A percentile compares a stretch with the other conserved stretches of the same genome.
These are phyloP conservation scores for Zeus faber DNA, from an alignment of 2,113 vertebrate species.

Conservation along the genomic window DNA sequence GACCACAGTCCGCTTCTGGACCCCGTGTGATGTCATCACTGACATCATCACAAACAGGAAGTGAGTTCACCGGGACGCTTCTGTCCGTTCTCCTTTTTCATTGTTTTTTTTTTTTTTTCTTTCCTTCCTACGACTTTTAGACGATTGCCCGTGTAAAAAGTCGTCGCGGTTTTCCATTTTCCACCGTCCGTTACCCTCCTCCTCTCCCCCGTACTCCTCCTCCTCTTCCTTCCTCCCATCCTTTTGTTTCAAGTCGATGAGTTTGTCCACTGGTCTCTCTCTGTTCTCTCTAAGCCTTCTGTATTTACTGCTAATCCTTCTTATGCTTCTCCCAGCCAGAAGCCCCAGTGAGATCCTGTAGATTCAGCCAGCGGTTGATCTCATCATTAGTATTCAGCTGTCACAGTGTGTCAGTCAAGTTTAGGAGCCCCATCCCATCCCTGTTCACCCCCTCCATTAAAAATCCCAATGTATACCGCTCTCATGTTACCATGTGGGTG, in stretches of 20 bases:
- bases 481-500: conserved; percentile 25
- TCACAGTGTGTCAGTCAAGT: conserved; percentile 73
- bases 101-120: background rate
- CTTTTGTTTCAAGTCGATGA: conserved; percentile 61
- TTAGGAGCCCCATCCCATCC: conserved; percentile 53
- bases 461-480: conserved; percentile 58
- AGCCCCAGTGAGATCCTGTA: conserved; percentile 74
- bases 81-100: conserved; percentile 30
- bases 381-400: conserved; percentile 80
- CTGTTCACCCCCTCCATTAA: conserved; percentile 43
- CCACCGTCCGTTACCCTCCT: too few relatives aligned
- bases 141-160: too few relatives aligned
- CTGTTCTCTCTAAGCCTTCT: conserved; percentile 68
- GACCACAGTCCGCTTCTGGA: conserved; percentile 37
- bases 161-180: too few relatives aligned
- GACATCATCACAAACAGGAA: conserved; percentile 41
- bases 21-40: conserved; percentile 40
- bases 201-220: too few relatives aligned
- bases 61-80: conserved; percentile 15
- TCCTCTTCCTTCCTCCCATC: conserved; percentile 16
- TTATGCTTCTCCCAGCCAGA: conserved; percentile 70
- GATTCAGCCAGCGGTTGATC: conserved; percentile 77
- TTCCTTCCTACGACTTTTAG: too few relatives aligned
- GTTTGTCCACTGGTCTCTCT: conserved; percentile 65
- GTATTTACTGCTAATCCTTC: conserved; percentile 78